Percentiles rank a stretch among this genome's conserved stretches.
Conservation (phyloP, 2,113 vertebrate species). For the Ciconia boyciana region DNA sequence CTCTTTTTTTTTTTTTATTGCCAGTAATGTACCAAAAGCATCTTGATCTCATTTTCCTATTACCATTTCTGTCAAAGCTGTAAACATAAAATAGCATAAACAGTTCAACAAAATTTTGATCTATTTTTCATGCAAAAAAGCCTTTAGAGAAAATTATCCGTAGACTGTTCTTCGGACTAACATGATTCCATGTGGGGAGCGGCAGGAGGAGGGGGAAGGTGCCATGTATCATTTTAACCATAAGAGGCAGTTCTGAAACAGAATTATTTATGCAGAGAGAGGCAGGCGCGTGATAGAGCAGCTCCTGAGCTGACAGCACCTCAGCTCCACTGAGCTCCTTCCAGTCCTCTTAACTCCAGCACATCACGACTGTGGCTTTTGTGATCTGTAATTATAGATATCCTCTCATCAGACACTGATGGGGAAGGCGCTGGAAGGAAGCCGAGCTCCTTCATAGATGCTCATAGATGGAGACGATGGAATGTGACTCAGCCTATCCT, state of each 20-base stretch:
- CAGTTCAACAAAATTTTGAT: slow-evolving; percentile 17
- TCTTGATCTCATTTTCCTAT: slow-evolving; percentile 18
- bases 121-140: slow-evolving; percentile 27
- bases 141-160: neutral
- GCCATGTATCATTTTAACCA: neutral
- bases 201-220: neutral
- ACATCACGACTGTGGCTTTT: neutral
- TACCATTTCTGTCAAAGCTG: slow-evolving; percentile 25
- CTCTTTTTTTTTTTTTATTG: neutral
- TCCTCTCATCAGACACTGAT: neutral
- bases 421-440: neutral
- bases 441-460: neutral
- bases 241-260: neutral
- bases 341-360: neutral
- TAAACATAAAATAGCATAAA: slow-evolving; percentile 9
- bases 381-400: neutral
- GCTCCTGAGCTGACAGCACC: neutral
- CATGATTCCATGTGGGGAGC: neutral
- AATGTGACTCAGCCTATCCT: neutral
- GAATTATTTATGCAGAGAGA: slow-evolving; percentile 14
- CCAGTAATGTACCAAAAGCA: neutral
- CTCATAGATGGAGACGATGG: neutral
- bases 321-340: neutral
- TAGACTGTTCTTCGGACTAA: neutral
- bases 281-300: neutral